Evolutionary conservation across 2,113 vertebrate genomes (phyloP), one percentile per base, ranked within the genome.

Genomic region (Diadophis punctatus): DNA sequence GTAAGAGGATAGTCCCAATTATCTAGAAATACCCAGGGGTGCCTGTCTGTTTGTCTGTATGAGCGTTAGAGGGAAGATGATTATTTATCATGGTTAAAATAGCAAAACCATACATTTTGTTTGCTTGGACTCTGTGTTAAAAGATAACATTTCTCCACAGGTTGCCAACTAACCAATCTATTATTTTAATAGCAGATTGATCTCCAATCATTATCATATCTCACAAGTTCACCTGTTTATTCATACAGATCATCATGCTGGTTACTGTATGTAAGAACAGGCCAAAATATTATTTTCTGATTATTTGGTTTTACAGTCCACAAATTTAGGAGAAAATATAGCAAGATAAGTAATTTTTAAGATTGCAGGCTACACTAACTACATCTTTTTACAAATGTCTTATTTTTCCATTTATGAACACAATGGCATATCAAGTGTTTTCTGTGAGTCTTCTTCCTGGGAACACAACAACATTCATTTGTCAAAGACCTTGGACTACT

Each of bases 31-130:
- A 80, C 86, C n/a, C 60, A 88, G n/a, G 53, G 63, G 87, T 86
- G 8, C 46, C 2, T 80, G 34, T 80, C 18, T 80, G 34, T 43
- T 43, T 80, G 74, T 43, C 34, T 80, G 74, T 80, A 43, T 80
- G 74, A 80, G 74, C 22, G 34, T 80, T 80, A 39, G 14, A 43
- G 20, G n/a, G 43, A 80, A 80, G 34, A 88, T 88, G 20, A 53
- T 74, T 52, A 88, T 80, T 53, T 86, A 88, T 74, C 3, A 53
- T 88, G 49, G 60, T 25, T 60, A 88, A 63, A 95, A 80, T 92
- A 48, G 48, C 11, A 95, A 68, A 92, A 94, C 27, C 93, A 94
- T 90, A 92, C 52, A 11, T 88, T 92, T 30, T 52, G 58, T 49
- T 74, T 74, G 12, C 89, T 51, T 55, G 22, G 23, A 39, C n/a